Evolutionary conservation across 2,797 vertebrate species (phyloP).

Genomic region (Phalanger gymnotis): DNA sequence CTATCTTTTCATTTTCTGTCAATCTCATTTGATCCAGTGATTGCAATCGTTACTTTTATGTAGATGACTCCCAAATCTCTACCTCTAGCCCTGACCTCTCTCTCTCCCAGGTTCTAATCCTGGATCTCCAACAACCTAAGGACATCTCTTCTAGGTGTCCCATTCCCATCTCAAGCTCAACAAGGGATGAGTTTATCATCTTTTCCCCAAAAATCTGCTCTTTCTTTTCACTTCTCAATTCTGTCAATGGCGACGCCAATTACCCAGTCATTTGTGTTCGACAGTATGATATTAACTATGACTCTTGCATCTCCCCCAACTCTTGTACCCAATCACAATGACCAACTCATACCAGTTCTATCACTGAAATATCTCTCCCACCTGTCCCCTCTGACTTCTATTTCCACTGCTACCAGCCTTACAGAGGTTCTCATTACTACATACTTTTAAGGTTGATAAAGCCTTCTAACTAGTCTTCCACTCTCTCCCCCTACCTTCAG

Average conservation of each 20-base stretch:
- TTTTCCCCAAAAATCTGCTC: not conserved
- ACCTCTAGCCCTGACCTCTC: not conserved
- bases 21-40: not conserved
- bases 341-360: not conserved
- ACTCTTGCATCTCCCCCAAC: not conserved
- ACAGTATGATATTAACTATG: not conserved
- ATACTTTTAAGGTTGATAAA: not conserved
- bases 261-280: not conserved
- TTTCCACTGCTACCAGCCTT: not conserved
- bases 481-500: not conserved
- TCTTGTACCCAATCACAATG: not conserved
- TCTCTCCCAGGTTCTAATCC: not conserved
- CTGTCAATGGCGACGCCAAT: not conserved
- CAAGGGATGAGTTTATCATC: not conserved
- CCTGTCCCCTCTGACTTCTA: not conserved
- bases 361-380: not conserved
- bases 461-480: not conserved
- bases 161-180: not conserved
- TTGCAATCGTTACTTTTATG: not conserved
- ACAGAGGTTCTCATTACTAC: not conserved
- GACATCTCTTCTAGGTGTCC: not conserved
- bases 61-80: not conserved
- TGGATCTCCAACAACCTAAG: not conserved
- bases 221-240: not conserved
- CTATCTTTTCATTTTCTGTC: not conserved